Base-by-base conservation (phyloP, 2,888 invertebrate genomes). In the Nymphalis polychloros region DNA sequence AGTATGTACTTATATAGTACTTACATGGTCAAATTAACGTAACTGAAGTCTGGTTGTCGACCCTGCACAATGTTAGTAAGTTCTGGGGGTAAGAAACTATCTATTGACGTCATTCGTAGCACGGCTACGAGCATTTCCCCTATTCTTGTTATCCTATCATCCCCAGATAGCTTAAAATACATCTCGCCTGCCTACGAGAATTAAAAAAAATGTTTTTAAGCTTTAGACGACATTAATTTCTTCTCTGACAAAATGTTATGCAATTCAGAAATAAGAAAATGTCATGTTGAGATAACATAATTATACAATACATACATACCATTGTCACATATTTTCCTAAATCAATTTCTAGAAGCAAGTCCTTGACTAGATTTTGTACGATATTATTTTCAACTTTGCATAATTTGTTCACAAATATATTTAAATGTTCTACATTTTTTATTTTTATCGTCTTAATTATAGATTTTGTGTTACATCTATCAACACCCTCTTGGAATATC, bases 301-400 rank as follows among this genome's bases (percentile, higher is more conserved):
- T n/a, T n/a, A n/a, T 27, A 27, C 6, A 31, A 31, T 31, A 23
- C 16, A 55, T 35, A 57, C 57, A 19, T 57, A 94, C 93, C 93
- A 94, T 93, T 72, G 85, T 88, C 64, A 94, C 72, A 75, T 93
- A 89, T 77, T 93, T 93, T n/a, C 81, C 86, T 70, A 93, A 88
- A 76, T 94, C 87, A 3, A 94, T 78, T 78, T 94, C 90, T 63
- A 88, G 79, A 52, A 94, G 67, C 7, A 94, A 69, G 62, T 88
- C 88, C 66, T 89, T 85, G 4, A 93, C 72, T 70, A 93, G 84
- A 49, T 80, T 84, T 61, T 93, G 90, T 59, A 94, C 75, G 5
- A 88, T 84, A 3, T 81, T 80, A 46, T 84, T 79, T 2, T 90
- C 81, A 48, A 92, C 76, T 4, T 82, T 78, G 73, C 94, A 94